Conservation (phyloP, 2,113 vertebrate genomes). For the Zapornia atra region DNA sequence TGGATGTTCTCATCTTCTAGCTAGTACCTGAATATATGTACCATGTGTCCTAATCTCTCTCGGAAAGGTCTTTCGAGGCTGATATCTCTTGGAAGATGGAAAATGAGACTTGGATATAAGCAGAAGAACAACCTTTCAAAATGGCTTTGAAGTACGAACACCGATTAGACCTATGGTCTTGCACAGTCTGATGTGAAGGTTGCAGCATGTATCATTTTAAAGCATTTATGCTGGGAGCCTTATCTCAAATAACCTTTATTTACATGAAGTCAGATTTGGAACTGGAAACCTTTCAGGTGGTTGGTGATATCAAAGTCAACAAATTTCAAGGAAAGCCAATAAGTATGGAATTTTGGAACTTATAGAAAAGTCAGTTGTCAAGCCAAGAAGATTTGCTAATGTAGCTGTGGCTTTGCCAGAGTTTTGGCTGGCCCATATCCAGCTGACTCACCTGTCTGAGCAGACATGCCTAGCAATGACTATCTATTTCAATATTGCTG, state of each 20-base stretch:
- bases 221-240: background rate
- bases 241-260: background rate
- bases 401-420: background rate
- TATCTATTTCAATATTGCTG: background rate
- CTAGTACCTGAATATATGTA: background rate
- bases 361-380: background rate
- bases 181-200: background rate
- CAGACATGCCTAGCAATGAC: background rate
- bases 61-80: background rate
- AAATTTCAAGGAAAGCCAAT: background rate
- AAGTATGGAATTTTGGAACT: background rate
- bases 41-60: background rate
- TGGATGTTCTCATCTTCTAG: background rate
- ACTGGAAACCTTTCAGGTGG: background rate
- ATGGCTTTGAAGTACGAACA: background rate
- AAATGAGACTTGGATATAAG: background rate
- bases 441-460: background rate
- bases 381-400: background rate
- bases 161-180: background rate
- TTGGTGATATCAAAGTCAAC: background rate
- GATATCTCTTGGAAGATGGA: background rate
- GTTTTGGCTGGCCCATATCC: background rate
- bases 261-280: background rate
- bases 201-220: background rate
- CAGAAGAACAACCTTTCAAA: background rate